Evolutionary conservation across 2,888 invertebrate genomes (phyloP).

Genomic region (Gisinianus flammeolus): DNA sequence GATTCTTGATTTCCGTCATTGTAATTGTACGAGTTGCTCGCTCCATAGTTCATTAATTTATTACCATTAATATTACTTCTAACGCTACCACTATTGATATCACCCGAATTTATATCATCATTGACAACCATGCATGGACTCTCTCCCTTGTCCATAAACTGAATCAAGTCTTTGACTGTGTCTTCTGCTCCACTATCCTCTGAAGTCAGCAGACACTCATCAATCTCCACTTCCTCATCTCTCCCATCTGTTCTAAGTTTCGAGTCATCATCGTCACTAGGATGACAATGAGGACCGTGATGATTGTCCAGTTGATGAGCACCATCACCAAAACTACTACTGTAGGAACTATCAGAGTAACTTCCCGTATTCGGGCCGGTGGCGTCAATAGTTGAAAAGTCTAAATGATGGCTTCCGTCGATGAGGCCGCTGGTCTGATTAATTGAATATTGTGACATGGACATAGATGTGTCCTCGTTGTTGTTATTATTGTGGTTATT

Average conservation of each 20-base stretch:
- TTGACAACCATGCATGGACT: conserved; percentile 14
- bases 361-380: background rate
- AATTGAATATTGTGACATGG: conserved; percentile 46
- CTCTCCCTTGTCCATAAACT: conserved; percentile 28
- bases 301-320: background rate
- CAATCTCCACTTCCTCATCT: conserved; percentile 22
- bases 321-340: conserved; percentile 32
- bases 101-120: conserved; percentile 25
- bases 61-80: background rate
- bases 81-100: conserved; percentile 25
- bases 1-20: background rate
- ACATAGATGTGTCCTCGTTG: conserved; percentile 34
- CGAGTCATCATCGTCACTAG: too few species aligned
- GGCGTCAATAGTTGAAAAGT: conserved; percentile 17
- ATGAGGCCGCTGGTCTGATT: conserved; percentile 39
- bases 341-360: conserved; percentile 35
- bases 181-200: conserved; percentile 37
- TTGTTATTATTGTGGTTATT: background rate
- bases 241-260: background rate
- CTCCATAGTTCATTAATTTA: conserved; percentile 23
- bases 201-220: conserved; percentile 17
- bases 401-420: conserved; percentile 22
- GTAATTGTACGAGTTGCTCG: conserved; percentile 7
- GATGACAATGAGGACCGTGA: background rate
- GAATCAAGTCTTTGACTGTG: conserved; percentile 35